Conservation (phyloP, 2,888 invertebrate species). For the Brassicogethes aeneus region DNA sequence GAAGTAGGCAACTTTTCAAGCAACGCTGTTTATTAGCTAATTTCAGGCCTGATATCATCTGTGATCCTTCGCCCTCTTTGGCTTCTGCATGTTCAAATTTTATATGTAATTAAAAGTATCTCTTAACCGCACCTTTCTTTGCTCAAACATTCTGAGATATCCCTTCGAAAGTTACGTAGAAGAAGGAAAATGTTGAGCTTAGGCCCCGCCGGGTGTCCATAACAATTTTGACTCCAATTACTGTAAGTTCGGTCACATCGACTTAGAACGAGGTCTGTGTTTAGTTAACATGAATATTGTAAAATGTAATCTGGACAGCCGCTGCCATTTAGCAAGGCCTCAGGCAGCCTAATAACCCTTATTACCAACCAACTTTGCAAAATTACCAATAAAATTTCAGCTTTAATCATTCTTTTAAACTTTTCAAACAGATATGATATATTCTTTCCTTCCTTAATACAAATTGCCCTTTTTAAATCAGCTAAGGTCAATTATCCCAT, state of each 20-base stretch:
- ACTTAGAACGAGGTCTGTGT: conserved; percentile 19
- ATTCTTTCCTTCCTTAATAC: conserved; percentile 7
- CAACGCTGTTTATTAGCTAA: conserved; percentile 33
- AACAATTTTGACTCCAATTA: conserved; percentile 26
- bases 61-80: background rate
- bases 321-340: conserved; percentile 17
- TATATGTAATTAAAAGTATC: background rate
- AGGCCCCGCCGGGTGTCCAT: conserved; percentile 15
- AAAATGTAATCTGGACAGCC: conserved; percentile 28
- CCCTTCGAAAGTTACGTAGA: too few relatives aligned
- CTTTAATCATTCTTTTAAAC: conserved; percentile 26
- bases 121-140: background rate
- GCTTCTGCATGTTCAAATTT: background rate
- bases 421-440: conserved; percentile 21
- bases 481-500: background rate
- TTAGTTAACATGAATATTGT: conserved; percentile 31
- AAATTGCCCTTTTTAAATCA: background rate
- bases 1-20: conserved; percentile 30
- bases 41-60: conserved; percentile 11
- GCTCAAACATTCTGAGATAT: too few relatives aligned
- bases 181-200: background rate
- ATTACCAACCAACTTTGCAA: conserved; percentile 23
- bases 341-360: conserved; percentile 21
- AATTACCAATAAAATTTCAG: conserved; percentile 25
- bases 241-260: conserved; percentile 18